These are phyloP conservation scores for Netelia virgata DNA, from an alignment of 2,888 invertebrate genomes.

Conservation along the genomic window DNA sequence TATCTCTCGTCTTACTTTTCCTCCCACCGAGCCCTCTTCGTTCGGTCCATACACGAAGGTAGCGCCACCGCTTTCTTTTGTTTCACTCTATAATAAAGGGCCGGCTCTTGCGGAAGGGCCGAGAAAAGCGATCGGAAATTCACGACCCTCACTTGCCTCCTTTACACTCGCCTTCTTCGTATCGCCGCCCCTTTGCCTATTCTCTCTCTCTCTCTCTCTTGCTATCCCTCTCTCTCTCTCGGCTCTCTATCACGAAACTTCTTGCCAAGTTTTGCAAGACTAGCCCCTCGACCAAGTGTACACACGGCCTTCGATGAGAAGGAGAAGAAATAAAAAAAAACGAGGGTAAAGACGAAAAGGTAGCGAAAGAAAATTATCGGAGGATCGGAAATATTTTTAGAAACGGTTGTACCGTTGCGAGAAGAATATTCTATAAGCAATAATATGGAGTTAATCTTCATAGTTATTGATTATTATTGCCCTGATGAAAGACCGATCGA, in stretches of 20 bases:
- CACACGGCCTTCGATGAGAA: constrained; percentile 23
- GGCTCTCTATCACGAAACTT: constrained; percentile 24
- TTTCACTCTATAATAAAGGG: constrained; percentile 71
- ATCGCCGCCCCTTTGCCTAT: constrained; percentile 29
- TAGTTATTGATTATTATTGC: too few relatives aligned
- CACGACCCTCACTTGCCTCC: constrained; percentile 64
- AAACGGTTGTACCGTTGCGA: neutral
- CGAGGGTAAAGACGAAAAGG: neutral
- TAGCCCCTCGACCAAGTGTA: constrained; percentile 57
- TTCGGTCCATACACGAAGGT: constrained; percentile 15
- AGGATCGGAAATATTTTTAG: neutral
- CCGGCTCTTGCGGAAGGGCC: constrained; percentile 62
- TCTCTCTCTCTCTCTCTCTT: constrained; percentile 10
- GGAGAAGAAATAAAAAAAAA: constrained; percentile 10
- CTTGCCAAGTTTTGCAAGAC: constrained; percentile 55
- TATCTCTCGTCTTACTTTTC: constrained; percentile 71
- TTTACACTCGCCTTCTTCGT: constrained; percentile 47
- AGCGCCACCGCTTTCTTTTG: constrained; percentile 65
- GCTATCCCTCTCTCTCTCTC: constrained; percentile 12
- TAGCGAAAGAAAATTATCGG: constrained; percentile 35
- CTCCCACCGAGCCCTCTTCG: neutral
- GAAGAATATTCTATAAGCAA: neutral
- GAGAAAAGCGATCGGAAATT: constrained; percentile 70
- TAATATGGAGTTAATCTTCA: too few relatives aligned
- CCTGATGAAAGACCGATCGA: too few relatives aligned